Base-by-base conservation (phyloP, 1,140 invertebrate genomes). In the Apis dorsata region DNA sequence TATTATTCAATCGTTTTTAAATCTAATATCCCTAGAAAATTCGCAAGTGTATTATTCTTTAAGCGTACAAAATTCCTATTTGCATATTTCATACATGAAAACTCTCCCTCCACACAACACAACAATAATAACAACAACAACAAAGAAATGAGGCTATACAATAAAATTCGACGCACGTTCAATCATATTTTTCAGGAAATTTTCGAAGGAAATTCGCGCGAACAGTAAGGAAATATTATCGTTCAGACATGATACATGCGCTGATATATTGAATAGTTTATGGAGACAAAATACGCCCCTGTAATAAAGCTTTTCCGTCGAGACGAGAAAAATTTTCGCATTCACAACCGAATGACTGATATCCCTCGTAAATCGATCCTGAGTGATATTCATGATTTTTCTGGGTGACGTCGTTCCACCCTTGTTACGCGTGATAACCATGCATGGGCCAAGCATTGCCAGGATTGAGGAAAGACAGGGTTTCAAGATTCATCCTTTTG, bases 201-300 rank as follows among this genome's bases (percentile, higher is more conserved):
- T 11, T 19, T 11, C 49, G 69, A 57, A 21, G 53, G 34, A 44
- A 44, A 44, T 44, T 44, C 11, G n/a, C n/a, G 53, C 12, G 51
- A 72, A 13, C 53, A 9, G 19, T 15, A 73, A 73, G 55, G 53
- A 73, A 73, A 57, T 73, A 73, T 28, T 59, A 57, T 55, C 24
- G 9, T 24, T 53, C 49, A n/a, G 21, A 57, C 24, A 44, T 44
- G 17, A 49, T 69, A 12, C 66, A 21, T 24, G 21, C n/a, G 69
- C n/a, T 49, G 34, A 44, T 55, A 21, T 57, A 57, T 73, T 57
- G 28, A 73, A 73, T 55, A 57, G 71, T 59, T 73, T 57, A 73
- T 73, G 71, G 71, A 73, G 55, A 73, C 71, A 28, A 73, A 73
- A 57, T 55, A 73, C 13, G 71, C 0, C 44, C 17, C 19, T 12